A percentile compares a stretch with the other conserved stretches of the same genome.
These are phyloP conservation scores for Trachops cirrhosus DNA, from an alignment of 2,797 vertebrate genomes.

Conservation along the genomic window DNA sequence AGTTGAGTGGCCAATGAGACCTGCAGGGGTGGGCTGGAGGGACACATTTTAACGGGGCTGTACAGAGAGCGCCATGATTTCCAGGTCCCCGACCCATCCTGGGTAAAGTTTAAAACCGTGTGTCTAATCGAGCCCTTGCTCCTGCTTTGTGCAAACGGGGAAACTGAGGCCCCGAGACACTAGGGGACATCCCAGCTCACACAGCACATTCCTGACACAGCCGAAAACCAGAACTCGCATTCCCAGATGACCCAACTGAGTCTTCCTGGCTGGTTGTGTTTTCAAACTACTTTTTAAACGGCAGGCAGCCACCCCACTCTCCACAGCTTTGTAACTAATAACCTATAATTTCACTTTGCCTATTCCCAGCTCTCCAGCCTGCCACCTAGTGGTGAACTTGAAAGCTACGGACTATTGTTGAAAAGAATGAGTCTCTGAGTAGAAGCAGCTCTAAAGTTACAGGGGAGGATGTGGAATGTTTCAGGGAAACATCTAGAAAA, in stretches of 20 bases:
- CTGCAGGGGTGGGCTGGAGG: neutral
- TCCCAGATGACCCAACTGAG: neutral
- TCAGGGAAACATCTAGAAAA: neutral
- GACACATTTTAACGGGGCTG: neutral
- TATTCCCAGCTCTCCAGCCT: neutral
- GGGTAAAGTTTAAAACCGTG: neutral
- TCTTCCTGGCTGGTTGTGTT: neutral
- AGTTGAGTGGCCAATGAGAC: neutral
- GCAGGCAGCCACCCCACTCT: neutral
- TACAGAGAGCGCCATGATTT: neutral
- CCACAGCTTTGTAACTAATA: neutral
- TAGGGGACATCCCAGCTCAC: neutral
- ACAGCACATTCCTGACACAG: neutral
- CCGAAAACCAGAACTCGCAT: neutral
- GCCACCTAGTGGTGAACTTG: slow-evolving; percentile 51
- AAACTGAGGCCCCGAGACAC: neutral
- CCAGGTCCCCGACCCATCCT: neutral
- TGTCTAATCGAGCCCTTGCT: neutral
- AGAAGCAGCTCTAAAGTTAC: neutral
- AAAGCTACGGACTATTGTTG: neutral
- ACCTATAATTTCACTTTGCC: neutral
- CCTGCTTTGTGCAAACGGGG: neutral
- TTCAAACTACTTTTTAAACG: neutral
- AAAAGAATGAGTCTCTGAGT: neutral
- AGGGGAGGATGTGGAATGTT: neutral